These are phyloP conservation scores for Pocota personata DNA, from an alignment of 2,888 invertebrate species.

Conservation along the genomic window DNA sequence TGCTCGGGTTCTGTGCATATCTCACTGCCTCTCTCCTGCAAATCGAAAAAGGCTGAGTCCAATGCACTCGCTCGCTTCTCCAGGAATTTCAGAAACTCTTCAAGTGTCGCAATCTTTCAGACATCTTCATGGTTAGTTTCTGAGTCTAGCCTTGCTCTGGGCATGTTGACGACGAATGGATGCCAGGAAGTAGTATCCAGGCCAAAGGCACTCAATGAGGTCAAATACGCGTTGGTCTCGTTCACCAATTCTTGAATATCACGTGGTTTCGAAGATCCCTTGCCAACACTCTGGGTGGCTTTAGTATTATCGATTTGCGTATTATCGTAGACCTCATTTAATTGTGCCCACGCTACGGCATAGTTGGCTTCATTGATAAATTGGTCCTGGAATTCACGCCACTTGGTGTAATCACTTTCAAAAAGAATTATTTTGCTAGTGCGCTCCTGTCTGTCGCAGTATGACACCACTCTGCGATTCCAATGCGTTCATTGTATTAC, in stretches of 20 bases:
- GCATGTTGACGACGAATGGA: not conserved
- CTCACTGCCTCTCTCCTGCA: not conserved
- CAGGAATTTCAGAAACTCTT: not conserved
- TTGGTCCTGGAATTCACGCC: not conserved
- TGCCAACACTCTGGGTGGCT: no score
- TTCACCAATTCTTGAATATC: slow-evolving; percentile 21
- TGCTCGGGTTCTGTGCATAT: not conserved
- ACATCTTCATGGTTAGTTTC: slow-evolving; percentile 19
- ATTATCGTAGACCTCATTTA: slow-evolving; percentile 15
- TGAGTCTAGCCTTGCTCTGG: not conserved
- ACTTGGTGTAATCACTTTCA: not conserved
- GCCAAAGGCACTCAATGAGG: slow-evolving; percentile 15
- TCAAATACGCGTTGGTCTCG: slow-evolving; percentile 15
- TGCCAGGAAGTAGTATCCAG: not conserved
- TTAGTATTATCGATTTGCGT: slow-evolving; percentile 2
- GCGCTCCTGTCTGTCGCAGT: not conserved
- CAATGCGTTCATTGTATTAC: no score
- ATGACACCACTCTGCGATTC: no score
- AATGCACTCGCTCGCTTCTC: slow-evolving; percentile 17
- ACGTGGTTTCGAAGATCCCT: not conserved
- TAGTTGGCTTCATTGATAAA: not conserved
- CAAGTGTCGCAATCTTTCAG: not conserved
- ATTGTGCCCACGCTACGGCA: not conserved
- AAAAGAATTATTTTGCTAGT: not conserved
- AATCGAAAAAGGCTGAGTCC: slow-evolving; percentile 15